Evolutionary conservation across 1,140 invertebrate genomes (phyloP).

Genomic region (Cotesia glomerata): DNA sequence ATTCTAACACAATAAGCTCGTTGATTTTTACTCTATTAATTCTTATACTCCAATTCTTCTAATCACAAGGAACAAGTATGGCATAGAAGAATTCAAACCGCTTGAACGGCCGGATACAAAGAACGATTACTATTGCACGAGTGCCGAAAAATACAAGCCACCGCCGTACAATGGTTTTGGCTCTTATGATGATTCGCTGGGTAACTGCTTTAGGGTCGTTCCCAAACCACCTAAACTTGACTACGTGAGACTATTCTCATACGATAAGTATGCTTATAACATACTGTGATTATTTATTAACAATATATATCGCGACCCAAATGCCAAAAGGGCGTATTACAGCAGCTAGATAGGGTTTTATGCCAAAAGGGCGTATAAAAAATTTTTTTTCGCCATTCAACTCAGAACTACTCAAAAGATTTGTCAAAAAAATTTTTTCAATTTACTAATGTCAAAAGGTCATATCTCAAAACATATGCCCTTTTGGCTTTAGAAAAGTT

Average conservation of each 20-base stretch:
- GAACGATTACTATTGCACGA: slow-evolving; percentile 49
- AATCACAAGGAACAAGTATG: slow-evolving; percentile 51
- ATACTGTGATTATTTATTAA: not conserved
- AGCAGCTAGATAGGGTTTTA: too few relatives aligned
- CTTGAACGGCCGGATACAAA: slow-evolving; percentile 60
- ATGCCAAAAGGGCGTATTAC: too few relatives aligned
- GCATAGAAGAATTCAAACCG: slow-evolving; percentile 68
- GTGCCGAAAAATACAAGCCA: slow-evolving; percentile 68
- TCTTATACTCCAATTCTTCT: slow-evolving; percentile 4
- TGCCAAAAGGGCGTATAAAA: too few relatives aligned
- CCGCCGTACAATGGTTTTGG: slow-evolving; percentile 92
- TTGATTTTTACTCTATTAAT: slow-evolving; percentile 21
- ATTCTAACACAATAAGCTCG: not conserved
- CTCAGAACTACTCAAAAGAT: too few relatives aligned
- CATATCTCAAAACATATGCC: too few relatives aligned
- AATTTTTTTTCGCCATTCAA: too few relatives aligned
- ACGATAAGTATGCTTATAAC: slow-evolving; percentile 68
- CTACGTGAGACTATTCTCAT: slow-evolving; percentile 81
- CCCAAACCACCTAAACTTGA: slow-evolving; percentile 78
- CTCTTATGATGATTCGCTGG: slow-evolving; percentile 83
- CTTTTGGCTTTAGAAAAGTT: too few relatives aligned
- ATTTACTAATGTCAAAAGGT: too few relatives aligned
- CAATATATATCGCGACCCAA: too few relatives aligned
- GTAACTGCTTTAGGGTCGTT: slow-evolving; percentile 79
- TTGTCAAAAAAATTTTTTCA: too few relatives aligned